A percentile compares a stretch with the other conserved stretches of the same genome.
phyloP scores from a whole-genome alignment of 2,797 vertebrate genomes.

The Liparis tanakae region DNA sequence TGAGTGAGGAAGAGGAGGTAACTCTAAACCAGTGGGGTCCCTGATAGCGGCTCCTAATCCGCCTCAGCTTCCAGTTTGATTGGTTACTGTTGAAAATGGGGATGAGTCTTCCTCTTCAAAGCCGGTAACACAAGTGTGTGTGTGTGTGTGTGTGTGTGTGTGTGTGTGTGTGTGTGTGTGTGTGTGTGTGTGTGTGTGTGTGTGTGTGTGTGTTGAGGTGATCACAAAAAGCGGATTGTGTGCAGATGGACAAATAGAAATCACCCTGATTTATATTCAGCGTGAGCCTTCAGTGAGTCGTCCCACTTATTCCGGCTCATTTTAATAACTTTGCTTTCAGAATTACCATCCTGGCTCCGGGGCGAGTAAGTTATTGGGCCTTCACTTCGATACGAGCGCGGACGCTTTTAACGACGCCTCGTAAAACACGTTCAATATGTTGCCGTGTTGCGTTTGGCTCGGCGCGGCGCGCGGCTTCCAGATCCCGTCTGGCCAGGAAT shows the following conservation, averaged over 20 bases:
- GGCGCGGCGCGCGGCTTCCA: conserved; percentile 8
- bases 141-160: too few species aligned
- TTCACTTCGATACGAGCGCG: conserved; percentile 4
- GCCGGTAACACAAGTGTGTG: conserved; percentile 74
- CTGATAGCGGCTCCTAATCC: conserved; percentile 80
- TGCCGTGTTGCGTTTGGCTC: conserved; percentile 42
- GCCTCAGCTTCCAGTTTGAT: conserved; percentile 80
- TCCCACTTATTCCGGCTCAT: conserved; percentile 20
- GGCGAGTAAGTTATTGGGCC: conserved; percentile 14
- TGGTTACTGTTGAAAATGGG: conserved; percentile 86
- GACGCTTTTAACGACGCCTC: conserved; percentile 19
- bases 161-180: conserved; percentile 40
- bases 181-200: conserved; percentile 49
- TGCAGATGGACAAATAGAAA: conserved; percentile 67
- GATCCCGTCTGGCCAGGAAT: conserved; percentile 20
- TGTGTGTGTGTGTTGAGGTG: conserved; percentile 55
- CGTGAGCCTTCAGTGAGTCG: conserved; percentile 31
- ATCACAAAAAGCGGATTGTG: conserved; percentile 70
- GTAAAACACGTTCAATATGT: conserved; percentile 10
- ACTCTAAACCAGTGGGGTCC: conserved; percentile 80
- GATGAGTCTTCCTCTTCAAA: conserved; percentile 83
- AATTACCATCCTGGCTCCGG: conserved; percentile 28
- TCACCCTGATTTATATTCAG: conserved; percentile 49
- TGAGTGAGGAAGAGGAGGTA: conserved; percentile 70
- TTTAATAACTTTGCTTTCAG: conserved; percentile 29